Base-by-base conservation (phyloP, 2,797 vertebrate genomes). In the Anabas testudineus region DNA sequence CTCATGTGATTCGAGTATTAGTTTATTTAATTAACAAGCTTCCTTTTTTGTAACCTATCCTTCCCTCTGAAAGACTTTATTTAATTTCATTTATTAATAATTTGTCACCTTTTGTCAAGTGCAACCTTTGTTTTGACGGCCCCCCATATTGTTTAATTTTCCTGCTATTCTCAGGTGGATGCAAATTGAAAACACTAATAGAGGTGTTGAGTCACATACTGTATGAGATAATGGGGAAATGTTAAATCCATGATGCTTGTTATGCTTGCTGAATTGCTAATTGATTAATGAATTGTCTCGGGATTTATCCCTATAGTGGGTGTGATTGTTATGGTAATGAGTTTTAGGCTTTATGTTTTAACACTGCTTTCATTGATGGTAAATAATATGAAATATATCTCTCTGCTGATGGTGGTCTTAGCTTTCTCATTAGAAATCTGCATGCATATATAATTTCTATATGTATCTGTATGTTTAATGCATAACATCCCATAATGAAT, bases 161-260 rank as follows among this genome's bases (percentile, higher is more conserved):
- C 47, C 58, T 43, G 21, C 43, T 32, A 21, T 87, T 57, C 45
- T 71, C 52, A 58, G 48, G 43, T 67, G 41, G 54, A 79, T 65
- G 53, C 37, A 77, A 80, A 83, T 81, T 80, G 47, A 79, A 86
- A 84, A 74, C 62, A 54, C 55, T 78, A 72, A 82, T 73, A 58
- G 51, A 70, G 64, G 28, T 67, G 60, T 58, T 66, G 52, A 84
- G 65, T 74, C 54, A 52, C 43, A 53, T 13, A 12, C 12, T 36
- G 10, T 36, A 45, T 36, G 53, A 67, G 71, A 74, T 80, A 71
- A 80, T 79, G 39, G 54, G 9, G 39, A 56, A 68, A 58, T 69
- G 30, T 60, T n/a, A 71, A 65, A 36, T 28, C 53, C 43, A 65
- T 47, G 59, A 36, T 73, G 74, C 48, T 16, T 56, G 34, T 43